Evolutionary conservation across 1,140 invertebrate species (phyloP).

Genomic region (Lucilia cuprina): DNA sequence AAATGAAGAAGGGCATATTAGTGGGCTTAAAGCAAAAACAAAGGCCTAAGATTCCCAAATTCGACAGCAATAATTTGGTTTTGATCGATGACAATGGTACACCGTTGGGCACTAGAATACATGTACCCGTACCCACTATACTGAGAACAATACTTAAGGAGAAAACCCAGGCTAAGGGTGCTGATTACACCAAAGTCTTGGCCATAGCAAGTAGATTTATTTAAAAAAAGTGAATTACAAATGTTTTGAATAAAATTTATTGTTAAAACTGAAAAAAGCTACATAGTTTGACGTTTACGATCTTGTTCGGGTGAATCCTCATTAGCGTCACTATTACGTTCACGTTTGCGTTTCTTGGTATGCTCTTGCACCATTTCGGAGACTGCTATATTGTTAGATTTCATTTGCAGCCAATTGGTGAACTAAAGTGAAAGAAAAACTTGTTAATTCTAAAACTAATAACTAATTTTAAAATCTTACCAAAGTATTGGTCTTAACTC

Average conservation of each 20-base stretch:
- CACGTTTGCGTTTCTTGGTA: slow-evolving; percentile 55
- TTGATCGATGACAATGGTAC: slow-evolving; percentile 93
- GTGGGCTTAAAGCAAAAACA: slow-evolving; percentile 91
- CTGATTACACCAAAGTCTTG: slow-evolving; percentile 94
- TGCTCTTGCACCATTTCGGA: slow-evolving; percentile 60
- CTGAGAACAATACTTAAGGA: slow-evolving; percentile 87
- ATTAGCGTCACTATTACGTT: slow-evolving; percentile 18
- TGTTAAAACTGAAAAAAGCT: slow-evolving; percentile 23
- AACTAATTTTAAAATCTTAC: slow-evolving; percentile 36
- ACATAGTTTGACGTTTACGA: slow-evolving; percentile 31
- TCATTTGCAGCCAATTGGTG: slow-evolving; percentile 57
- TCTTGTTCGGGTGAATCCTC: slow-evolving; percentile 13
- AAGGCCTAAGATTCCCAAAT: slow-evolving; percentile 83
- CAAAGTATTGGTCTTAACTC: slow-evolving; percentile 51
- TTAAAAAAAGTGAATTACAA: slow-evolving; percentile 11
- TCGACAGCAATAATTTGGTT: slow-evolving; percentile 97
- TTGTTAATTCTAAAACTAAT: neutral
- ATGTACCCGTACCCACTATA: slow-evolving; percentile 92
- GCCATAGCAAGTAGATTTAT: slow-evolving; percentile 93
- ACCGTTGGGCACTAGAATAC: slow-evolving; percentile 92
- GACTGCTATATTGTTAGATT: slow-evolving; percentile 49
- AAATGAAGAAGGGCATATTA: slow-evolving; percentile 95
- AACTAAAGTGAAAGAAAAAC: slow-evolving; percentile 17
- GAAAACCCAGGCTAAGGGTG: slow-evolving; percentile 81
- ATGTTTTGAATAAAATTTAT: slow-evolving; percentile 31